A percentile compares a stretch with the other conserved stretches of the same genome.
These are phyloP conservation scores for Exocentrus adspersus DNA, from an alignment of 2,888 invertebrate species.

Conservation along the genomic window DNA sequence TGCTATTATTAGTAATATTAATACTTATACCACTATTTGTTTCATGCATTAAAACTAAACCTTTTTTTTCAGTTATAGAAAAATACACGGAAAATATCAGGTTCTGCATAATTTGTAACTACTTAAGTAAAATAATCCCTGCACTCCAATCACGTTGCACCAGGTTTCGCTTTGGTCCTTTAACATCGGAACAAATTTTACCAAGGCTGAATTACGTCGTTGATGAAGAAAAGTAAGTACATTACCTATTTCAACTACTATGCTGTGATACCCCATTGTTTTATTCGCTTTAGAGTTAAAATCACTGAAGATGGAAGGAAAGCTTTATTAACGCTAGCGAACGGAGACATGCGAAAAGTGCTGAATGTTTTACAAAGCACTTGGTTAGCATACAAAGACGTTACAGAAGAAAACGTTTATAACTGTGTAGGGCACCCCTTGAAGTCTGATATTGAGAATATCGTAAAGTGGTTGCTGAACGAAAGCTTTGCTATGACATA, in stretches of 20 bases:
- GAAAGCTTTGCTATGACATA: slow-evolving; percentile 80
- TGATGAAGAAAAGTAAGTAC: slow-evolving; percentile 78
- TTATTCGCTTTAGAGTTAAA: slow-evolving; percentile 71
- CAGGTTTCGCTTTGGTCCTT: slow-evolving; percentile 93
- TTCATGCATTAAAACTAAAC: neutral
- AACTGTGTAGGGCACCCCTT: slow-evolving; percentile 97
- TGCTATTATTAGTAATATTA: neutral
- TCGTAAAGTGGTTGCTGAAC: slow-evolving; percentile 87
- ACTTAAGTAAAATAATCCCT: slow-evolving; percentile 97
- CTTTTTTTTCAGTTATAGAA: slow-evolving; percentile 85
- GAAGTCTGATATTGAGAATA: slow-evolving; percentile 86
- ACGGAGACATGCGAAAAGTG: slow-evolving; percentile 98
- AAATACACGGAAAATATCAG: slow-evolving; percentile 98
- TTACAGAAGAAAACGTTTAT: slow-evolving; percentile 92
- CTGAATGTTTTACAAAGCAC: slow-evolving; percentile 97
- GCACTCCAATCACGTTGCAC: slow-evolving; percentile 98
- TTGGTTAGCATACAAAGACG: slow-evolving; percentile 88
- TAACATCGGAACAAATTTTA: slow-evolving; percentile 85
- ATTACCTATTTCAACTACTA: too few relatives aligned
- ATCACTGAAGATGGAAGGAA: slow-evolving; percentile 89
- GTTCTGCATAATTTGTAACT: slow-evolving; percentile 99
- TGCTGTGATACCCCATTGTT: too few relatives aligned
- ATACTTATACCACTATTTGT: too few relatives aligned
- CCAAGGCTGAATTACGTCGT: slow-evolving; percentile 89
- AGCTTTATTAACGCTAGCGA: slow-evolving; percentile 88